Conservation (phyloP, 2,888 invertebrate species). For the Diploptera punctata region DNA sequence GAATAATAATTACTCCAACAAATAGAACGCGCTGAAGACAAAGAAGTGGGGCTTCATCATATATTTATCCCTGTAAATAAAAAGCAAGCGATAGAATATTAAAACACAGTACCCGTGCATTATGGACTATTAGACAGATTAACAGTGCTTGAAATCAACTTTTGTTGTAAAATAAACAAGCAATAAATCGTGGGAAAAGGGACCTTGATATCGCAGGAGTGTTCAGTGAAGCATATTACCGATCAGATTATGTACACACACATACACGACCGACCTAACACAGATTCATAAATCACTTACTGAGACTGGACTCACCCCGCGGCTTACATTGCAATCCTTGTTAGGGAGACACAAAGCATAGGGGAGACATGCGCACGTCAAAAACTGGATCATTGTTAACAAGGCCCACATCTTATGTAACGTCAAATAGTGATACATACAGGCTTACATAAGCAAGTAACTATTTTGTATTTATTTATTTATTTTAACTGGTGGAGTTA, state of each 20-base stretch:
- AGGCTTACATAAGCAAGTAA: no score
- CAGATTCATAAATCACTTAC: no score
- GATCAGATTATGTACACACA: slow-evolving; percentile 3
- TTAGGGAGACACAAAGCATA: no score
- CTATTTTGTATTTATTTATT: no score
- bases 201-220: neutral
- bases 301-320: no score
- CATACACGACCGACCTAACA: neutral
- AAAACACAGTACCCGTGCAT: neutral
- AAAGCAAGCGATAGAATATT: slow-evolving; percentile 1
- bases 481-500: no score
- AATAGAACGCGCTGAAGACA: neutral
- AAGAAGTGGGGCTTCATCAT: neutral
- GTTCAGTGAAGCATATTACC: neutral
- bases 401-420: no score
- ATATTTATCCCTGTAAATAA: neutral
- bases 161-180: slow-evolving; percentile 2
- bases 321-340: no score
- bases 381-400: no score
- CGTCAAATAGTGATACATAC: no score
- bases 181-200: slow-evolving; percentile 2
- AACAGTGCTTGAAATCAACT: slow-evolving; percentile 5
- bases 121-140: slow-evolving; percentile 1
- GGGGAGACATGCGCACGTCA: no score
- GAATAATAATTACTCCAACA: no score